phyloP scores from a whole-genome alignment of 2,888 invertebrate genomes.

The Lasioglossum leucozonium region DNA sequence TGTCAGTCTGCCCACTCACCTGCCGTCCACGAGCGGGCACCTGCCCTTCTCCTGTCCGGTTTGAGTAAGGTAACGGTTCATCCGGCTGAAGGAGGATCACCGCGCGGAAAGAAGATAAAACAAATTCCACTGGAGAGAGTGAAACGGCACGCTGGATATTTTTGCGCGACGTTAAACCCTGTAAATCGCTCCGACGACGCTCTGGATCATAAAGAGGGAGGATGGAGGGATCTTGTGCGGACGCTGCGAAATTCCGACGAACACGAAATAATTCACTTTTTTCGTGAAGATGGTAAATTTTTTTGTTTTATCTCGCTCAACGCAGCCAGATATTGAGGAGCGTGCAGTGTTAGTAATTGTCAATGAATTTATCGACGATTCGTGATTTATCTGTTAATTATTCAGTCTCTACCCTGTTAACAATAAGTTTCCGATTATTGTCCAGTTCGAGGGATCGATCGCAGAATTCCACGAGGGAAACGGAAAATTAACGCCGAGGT shows the following conservation, averaged over 20 bases:
- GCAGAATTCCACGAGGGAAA: neutral
- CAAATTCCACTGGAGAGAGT: slow-evolving; percentile 7
- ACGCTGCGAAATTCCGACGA: too few relatives aligned
- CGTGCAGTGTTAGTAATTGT: too few relatives aligned
- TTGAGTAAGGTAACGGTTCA: slow-evolving; percentile 64
- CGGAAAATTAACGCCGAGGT: neutral
- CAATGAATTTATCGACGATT: too few relatives aligned
- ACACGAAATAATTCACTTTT: too few relatives aligned
- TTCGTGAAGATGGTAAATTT: too few relatives aligned
- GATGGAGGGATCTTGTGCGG: neutral
- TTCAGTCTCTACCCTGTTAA: too few relatives aligned
- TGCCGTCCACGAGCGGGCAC: slow-evolving; percentile 42
- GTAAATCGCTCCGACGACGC: neutral
- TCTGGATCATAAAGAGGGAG: too few relatives aligned
- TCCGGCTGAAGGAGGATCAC: slow-evolving; percentile 9
- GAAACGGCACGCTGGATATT: slow-evolving; percentile 11
- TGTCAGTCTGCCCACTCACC: slow-evolving; percentile 37
- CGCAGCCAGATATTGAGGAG: too few relatives aligned
- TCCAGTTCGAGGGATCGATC: neutral
- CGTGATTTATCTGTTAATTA: too few relatives aligned
- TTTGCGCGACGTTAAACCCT: neutral
- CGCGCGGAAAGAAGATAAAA: slow-evolving; percentile 13
- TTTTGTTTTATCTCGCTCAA: too few relatives aligned
- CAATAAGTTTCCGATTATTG: neutral
- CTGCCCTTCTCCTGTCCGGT: slow-evolving; percentile 53